Evolutionary conservation across 2,888 invertebrate species (phyloP), one percentile per base, ranked within the genome.

Genomic region (Glyphotaelius pellucidus): DNA sequence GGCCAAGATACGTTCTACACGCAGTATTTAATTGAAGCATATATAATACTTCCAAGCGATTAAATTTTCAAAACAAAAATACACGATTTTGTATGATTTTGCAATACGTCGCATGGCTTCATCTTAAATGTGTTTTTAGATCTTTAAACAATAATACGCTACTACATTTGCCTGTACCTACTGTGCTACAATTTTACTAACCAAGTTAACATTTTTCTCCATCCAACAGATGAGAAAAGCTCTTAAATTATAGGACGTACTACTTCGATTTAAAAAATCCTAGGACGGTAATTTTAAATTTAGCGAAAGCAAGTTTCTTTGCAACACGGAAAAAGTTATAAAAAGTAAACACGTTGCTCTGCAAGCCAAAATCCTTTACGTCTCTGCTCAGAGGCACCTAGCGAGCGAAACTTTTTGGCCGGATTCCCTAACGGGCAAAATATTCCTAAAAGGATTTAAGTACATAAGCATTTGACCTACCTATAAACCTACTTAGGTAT

Each of bases 401-500:
- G 32, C 25, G 14, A 25, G 35, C 35, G 35, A 83, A 83, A 83
- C 32, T 38, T 83, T 83, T 83, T 83, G 83, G 35, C 83, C n/a
- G 35, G 35, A 35, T 32, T 83, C 83, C 83, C 83, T 83, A 25
- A 38, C n/a, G 35, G 19, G 83, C 25, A 14, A 83, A 38, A 38
- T 35, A 83, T 32, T 35, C 83, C 32, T 83, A n/a, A 32, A 32
- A 35, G 35, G 25, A 83, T 83, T 35, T 38, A 83, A 83, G 35
- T 83, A 67, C 67, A 67, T 67, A 83, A 83, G 83, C 83, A 83
- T 83, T 83, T 67, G 25, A 67, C 67, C 25, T n/a, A 67, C 67
- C n/a, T 67, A 67, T n/a, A 25, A 67, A 67, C 67, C 67, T 25
- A 19, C 67, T 67, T 19, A 67, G 15, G 47, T 47, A 47, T 3